A percentile compares a stretch with the other conserved stretches of the same genome.
Evolutionary conservation across 2,113 vertebrate species (phyloP).

Genomic region (Tragelaphus imberbis): DNA sequence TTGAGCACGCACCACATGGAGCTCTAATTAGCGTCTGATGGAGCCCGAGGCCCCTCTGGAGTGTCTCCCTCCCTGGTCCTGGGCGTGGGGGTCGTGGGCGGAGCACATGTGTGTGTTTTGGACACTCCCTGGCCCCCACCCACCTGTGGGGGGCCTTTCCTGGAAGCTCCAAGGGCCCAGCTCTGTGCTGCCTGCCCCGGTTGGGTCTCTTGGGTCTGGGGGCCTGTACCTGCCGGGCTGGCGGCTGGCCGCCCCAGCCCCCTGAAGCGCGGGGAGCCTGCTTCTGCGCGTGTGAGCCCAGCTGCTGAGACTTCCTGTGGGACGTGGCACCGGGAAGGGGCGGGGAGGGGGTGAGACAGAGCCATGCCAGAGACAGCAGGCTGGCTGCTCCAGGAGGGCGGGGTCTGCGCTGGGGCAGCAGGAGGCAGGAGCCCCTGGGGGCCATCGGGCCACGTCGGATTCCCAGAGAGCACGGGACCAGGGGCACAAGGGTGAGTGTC

Average conservation of each 20-base stretch:
- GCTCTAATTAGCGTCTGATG: slow-evolving; percentile 56
- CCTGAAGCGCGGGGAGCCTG: not conserved
- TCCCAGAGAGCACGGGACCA: not conserved
- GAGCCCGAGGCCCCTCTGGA: not conserved
- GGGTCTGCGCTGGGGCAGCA: not conserved
- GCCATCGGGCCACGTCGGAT: fast-evolving
- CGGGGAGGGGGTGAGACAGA: no score
- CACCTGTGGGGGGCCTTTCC: not conserved
- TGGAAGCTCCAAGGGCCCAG: not conserved
- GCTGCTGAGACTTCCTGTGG: not conserved
- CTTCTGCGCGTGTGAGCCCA: not conserved
- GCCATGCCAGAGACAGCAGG: fast-evolving
- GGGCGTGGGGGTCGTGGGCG: not conserved
- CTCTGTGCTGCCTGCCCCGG: not conserved
- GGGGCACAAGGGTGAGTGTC: not conserved
- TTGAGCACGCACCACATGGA: not conserved
- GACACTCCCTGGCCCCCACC: not conserved
- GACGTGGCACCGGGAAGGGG: not conserved
- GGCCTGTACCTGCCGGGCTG: not conserved
- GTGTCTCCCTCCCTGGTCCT: not conserved
- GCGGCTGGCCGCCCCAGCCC: fast-evolving
- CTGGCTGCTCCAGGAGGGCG: not conserved
- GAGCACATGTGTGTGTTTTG: not conserved
- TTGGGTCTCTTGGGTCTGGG: not conserved
- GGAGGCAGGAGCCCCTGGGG: not conserved